Evolutionary conservation across 2,888 invertebrate genomes (phyloP), one percentile per base, ranked within the genome.

Genomic region (Athrips mouffetella): DNA sequence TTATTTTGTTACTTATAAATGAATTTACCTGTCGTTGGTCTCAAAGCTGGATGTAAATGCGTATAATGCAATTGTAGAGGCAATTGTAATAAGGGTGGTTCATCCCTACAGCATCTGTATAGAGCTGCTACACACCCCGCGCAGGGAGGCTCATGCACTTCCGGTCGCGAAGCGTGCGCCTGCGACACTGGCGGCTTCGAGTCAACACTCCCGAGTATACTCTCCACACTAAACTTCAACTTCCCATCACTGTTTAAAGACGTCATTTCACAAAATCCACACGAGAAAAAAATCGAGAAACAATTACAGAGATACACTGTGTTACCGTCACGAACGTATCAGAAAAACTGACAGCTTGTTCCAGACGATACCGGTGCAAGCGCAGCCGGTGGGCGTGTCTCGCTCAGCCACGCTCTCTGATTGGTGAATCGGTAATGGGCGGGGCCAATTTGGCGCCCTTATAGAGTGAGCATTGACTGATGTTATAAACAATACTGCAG

Each of bases 141-240:
- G 61, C 92, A 92, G 10, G 91, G 79, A 57, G 89, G 73, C 67
- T 82, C 80, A 57, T 80, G 78, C 13, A 71, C 47, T 60, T 77
- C 54, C 65, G 80, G 63, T 49, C 60, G 52, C 27, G 59, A 52
- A 20, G 52, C 52, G 53, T 52, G 53, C 15, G 58, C 55, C 35
- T 16, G 55, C 15, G 54, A 52, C 25, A 13, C 25, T 10, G 41
- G 41, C 7, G 41, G 11, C 25, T n/a, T 29, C 29, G 21, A 10
- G 21, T 71, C 69, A 60, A 89, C 90, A 49, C 80, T 87, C 10
- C 92, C 91, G 48, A 94, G 71, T 58, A 94, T 91, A 65, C 92
- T 89, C 64, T 94, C 93, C 54, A 94, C 91, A 63, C 94, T 93
- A 67, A 94, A 94, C 83, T 93, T 93, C 55, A 92, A 73, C 62